These are phyloP conservation scores for Carassius auratus DNA, from an alignment of 2,113 vertebrate species.

Conservation along the genomic window DNA sequence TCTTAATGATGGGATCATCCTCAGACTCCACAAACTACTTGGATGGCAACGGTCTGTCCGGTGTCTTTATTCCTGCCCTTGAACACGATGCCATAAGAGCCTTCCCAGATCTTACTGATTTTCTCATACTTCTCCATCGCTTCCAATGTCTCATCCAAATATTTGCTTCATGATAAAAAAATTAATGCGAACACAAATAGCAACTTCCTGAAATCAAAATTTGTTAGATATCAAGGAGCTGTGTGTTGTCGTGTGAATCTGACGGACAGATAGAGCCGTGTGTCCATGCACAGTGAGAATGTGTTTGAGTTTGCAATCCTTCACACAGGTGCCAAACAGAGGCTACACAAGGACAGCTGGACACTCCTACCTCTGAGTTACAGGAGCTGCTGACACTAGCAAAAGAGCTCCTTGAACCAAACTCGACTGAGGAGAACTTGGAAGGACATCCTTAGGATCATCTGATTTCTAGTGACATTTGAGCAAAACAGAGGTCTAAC, in stretches of 20 bases:
- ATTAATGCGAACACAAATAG: not conserved
- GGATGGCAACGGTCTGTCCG: slow-evolving; percentile 89
- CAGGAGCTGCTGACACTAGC: too few relatives aligned
- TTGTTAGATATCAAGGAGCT: not conserved
- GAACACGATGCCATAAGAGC: slow-evolving; percentile 94
- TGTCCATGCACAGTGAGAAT: not conserved
- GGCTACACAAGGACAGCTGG: too few relatives aligned
- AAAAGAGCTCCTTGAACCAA: too few relatives aligned
- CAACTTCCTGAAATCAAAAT: not conserved
- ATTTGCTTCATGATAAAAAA: not conserved
- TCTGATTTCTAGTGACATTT: too few relatives aligned
- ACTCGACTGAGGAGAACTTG: too few relatives aligned
- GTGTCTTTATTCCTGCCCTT: slow-evolving; percentile 91
- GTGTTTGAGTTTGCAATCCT: slow-evolving; percentile 29
- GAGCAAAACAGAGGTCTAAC: too few relatives aligned
- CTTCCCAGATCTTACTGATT: slow-evolving; percentile 91
- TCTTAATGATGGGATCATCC: slow-evolving; percentile 91
- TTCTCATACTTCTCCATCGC: slow-evolving; percentile 95
- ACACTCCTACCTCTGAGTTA: too few relatives aligned
- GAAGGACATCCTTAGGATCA: too few relatives aligned
- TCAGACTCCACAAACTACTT: slow-evolving; percentile 96
- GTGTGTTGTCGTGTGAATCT: not conserved
- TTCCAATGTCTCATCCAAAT: slow-evolving; percentile 17
- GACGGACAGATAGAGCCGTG: not conserved
- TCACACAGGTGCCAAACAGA: too few relatives aligned